Conservation (phyloP, 2,888 invertebrate genomes). For the Pemphredon lugubris region DNA sequence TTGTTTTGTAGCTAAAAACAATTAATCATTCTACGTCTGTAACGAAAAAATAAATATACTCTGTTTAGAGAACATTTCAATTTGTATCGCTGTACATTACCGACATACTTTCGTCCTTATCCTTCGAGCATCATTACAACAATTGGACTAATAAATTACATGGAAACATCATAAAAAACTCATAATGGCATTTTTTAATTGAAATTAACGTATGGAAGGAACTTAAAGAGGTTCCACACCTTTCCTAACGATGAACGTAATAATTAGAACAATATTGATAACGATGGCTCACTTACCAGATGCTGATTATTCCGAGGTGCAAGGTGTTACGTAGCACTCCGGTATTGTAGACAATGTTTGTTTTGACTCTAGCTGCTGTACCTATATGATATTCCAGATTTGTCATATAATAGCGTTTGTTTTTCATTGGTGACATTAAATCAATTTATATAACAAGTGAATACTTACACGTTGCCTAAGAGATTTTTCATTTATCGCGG, state of each 20-base stretch:
- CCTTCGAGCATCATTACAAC: too few relatives aligned
- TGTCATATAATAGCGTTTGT: slow-evolving; percentile 15
- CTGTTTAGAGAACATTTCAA: not conserved
- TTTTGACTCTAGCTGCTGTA: slow-evolving; percentile 75
- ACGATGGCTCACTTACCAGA: slow-evolving; percentile 23
- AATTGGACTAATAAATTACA: too few relatives aligned
- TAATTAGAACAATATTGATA: too few relatives aligned
- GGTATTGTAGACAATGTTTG: slow-evolving; percentile 74
- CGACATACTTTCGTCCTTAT: not conserved
- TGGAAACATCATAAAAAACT: too few relatives aligned
- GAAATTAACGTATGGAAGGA: too few relatives aligned
- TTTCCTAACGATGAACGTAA: too few relatives aligned
- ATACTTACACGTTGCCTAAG: slow-evolving; percentile 83
- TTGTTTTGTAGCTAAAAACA: not conserved
- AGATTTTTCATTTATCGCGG: slow-evolving; percentile 85
- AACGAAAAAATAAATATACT: not conserved
- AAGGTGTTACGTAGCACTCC: slow-evolving; percentile 63
- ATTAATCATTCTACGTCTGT: not conserved
- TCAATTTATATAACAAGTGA: slow-evolving; percentile 12
- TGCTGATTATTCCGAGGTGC: slow-evolving; percentile 38
- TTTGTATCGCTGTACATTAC: not conserved
- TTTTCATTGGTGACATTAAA: slow-evolving; percentile 6
- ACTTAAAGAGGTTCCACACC: too few relatives aligned
- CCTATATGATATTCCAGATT: slow-evolving; percentile 58
- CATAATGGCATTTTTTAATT: too few relatives aligned